Percentiles rank a stretch among this genome's conserved stretches.
Evolutionary conservation across 2,888 invertebrate species (phyloP).

Genomic region (Theretra japonica): DNA sequence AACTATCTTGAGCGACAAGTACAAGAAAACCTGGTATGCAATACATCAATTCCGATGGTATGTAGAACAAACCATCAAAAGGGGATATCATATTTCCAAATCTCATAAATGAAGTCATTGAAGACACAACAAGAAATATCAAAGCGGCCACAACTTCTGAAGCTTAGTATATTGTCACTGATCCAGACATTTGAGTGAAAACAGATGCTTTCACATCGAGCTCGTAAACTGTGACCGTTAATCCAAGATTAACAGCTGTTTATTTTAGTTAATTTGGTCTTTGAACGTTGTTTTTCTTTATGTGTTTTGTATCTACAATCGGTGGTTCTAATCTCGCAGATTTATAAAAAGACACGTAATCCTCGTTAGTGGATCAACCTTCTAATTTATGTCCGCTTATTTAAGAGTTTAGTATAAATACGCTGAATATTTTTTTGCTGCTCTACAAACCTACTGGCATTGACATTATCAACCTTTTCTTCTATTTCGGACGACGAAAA

Average conservation of each 20-base stretch:
- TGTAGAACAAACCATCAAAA: neutral
- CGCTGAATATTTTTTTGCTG: neutral
- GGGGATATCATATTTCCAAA: neutral
- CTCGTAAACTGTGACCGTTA: constrained; percentile 48
- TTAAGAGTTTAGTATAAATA: no score
- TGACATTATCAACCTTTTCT: no score
- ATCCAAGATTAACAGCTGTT: constrained; percentile 43
- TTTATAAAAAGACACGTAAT: neutral
- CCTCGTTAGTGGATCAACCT: neutral
- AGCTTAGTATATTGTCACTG: neutral
- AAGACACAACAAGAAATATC: neutral
- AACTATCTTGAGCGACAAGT: no score
- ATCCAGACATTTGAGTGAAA: constrained; percentile 40
- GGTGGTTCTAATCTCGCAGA: neutral
- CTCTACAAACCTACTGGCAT: neutral
- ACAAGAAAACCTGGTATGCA: no score
- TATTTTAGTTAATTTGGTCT: constrained; percentile 50
- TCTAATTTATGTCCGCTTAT: neutral
- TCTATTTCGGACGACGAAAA: no score
- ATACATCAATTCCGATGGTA: no score
- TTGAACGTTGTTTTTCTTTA: constrained; percentile 38
- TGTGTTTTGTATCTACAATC: constrained; percentile 31
- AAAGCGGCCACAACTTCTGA: neutral
- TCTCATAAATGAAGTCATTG: neutral
- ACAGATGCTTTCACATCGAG: constrained; percentile 42